Conservation (phyloP, 2,888 invertebrate species). For the Saturnia japonica region DNA sequence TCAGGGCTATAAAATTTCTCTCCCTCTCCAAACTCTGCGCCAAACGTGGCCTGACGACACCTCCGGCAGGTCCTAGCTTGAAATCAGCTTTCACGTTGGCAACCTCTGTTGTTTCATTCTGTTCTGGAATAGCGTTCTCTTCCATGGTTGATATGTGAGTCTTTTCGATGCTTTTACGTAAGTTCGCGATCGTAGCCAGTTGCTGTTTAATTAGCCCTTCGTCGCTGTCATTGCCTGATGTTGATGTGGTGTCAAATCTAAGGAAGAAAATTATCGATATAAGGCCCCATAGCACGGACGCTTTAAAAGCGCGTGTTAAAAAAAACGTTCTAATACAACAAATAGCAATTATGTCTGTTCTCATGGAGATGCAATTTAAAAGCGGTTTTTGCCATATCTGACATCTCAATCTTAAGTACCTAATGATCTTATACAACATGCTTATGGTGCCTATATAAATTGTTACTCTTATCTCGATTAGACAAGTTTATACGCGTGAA, state of each 20-base stretch:
- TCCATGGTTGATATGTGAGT: constrained; percentile 70
- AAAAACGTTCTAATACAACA: too few species aligned
- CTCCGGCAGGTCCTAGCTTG: constrained; percentile 83
- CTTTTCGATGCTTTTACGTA: constrained; percentile 73
- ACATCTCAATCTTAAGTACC: too few species aligned
- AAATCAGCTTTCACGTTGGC: constrained; percentile 83
- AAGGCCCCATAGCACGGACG: neutral
- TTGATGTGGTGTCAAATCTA: constrained; percentile 83
- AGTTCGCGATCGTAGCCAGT: constrained; percentile 63
- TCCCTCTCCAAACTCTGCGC: constrained; percentile 68
- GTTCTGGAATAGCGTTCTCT: constrained; percentile 69
- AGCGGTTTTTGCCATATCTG: too few species aligned
- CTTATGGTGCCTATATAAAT: neutral
- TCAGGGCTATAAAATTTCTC: constrained; percentile 64
- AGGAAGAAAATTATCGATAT: constrained; percentile 6
- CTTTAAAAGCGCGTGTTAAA: neutral
- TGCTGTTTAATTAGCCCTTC: constrained; percentile 74
- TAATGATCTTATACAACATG: neutral
- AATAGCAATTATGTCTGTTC: too few species aligned
- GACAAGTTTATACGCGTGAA: neutral
- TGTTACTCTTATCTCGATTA: neutral
- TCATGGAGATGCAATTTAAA: too few species aligned
- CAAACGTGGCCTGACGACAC: constrained; percentile 66
- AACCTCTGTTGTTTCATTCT: constrained; percentile 59
- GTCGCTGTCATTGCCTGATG: constrained; percentile 86